These are phyloP conservation scores for Plectus sambesii DNA, from an alignment of 1,140 invertebrate genomes.

Conservation along the genomic window DNA sequence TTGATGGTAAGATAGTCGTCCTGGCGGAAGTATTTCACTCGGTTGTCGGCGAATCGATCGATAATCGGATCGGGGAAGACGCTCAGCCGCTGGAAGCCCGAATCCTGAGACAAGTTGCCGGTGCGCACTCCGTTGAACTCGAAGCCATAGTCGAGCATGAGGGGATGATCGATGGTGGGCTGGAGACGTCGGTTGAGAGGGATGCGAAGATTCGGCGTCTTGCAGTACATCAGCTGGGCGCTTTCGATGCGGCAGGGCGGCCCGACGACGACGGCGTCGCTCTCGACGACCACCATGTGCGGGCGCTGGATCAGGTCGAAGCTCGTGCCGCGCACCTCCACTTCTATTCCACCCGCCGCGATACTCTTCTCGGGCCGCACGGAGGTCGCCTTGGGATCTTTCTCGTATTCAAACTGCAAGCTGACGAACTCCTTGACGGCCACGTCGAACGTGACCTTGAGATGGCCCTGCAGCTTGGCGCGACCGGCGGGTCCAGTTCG, in stretches of 20 bases:
- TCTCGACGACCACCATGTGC: slow-evolving; percentile 30
- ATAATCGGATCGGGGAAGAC: slow-evolving; percentile 18
- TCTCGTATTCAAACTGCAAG: slow-evolving; percentile 28
- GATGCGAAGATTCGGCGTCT: slow-evolving; percentile 29
- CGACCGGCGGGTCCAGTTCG: slow-evolving; percentile 27
- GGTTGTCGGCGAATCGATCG: slow-evolving; percentile 15
- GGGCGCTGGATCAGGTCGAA: slow-evolving; percentile 31
- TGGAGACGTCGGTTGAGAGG: slow-evolving; percentile 18
- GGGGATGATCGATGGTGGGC: slow-evolving; percentile 22
- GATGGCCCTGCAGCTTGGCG: slow-evolving; percentile 13
- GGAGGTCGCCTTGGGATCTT: slow-evolving; percentile 29
- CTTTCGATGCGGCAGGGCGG: slow-evolving; percentile 25
- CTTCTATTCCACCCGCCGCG: slow-evolving; percentile 31
- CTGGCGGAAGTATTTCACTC: slow-evolving; percentile 17
- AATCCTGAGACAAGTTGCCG: too few relatives aligned
- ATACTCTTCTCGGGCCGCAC: slow-evolving; percentile 22
- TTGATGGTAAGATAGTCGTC: slow-evolving; percentile 38
- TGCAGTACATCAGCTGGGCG: slow-evolving; percentile 32
- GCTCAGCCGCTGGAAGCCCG: slow-evolving; percentile 13
- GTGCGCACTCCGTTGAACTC: slow-evolving; percentile 33
- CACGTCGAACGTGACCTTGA: slow-evolving; percentile 32
- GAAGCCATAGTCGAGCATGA: slow-evolving; percentile 30
- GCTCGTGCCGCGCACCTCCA: slow-evolving; percentile 30
- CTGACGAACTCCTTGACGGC: too few relatives aligned
- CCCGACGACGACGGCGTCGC: slow-evolving; percentile 25